Evolutionary conservation across 30 jellyfish, hydroid and myxozoan species (phyloP).

Genomic region (Cassiopea xamachana): DNA sequence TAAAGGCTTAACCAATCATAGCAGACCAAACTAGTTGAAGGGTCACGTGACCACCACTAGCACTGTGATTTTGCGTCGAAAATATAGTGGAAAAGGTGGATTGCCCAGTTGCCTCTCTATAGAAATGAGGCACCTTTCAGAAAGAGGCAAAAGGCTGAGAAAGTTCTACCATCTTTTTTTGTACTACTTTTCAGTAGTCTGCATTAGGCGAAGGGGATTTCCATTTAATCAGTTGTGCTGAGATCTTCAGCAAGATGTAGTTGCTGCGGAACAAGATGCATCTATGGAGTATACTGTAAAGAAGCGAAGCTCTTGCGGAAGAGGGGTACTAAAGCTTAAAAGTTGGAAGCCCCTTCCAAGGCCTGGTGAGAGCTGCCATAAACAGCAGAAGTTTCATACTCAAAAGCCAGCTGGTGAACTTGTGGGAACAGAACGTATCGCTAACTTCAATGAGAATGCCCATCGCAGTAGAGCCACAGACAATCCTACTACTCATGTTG

Average conservation of each 20-base stretch:
- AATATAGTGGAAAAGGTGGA: too few relatives aligned
- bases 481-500: too few relatives aligned
- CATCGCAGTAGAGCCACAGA: too few relatives aligned
- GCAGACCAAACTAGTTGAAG: too few relatives aligned
- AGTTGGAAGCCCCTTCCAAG: constrained; percentile 85
- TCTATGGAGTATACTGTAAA: neutral
- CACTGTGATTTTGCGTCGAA: too few relatives aligned
- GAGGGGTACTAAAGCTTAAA: constrained; percentile 85
- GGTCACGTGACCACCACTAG: too few relatives aligned
- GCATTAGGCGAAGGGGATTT: neutral
- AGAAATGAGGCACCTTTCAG: neutral
- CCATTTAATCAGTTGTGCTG: neutral
- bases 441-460: too few relatives aligned
- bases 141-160: too few relatives aligned
- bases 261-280: neutral
- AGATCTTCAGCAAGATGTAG: neutral
- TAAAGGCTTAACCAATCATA: too few relatives aligned
- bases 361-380: constrained; percentile 46
- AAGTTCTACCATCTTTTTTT: too few relatives aligned
- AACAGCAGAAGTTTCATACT: neutral
- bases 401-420: neutral
- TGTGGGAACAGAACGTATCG: too few relatives aligned
- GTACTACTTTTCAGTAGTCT: too few relatives aligned
- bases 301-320: constrained; percentile 79
- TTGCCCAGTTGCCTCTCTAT: neutral